Percentiles rank a stretch among this genome's conserved stretches.
Evolutionary conservation across 2,113 vertebrate genomes (phyloP).

Genomic region (Apeltes quadracus): DNA sequence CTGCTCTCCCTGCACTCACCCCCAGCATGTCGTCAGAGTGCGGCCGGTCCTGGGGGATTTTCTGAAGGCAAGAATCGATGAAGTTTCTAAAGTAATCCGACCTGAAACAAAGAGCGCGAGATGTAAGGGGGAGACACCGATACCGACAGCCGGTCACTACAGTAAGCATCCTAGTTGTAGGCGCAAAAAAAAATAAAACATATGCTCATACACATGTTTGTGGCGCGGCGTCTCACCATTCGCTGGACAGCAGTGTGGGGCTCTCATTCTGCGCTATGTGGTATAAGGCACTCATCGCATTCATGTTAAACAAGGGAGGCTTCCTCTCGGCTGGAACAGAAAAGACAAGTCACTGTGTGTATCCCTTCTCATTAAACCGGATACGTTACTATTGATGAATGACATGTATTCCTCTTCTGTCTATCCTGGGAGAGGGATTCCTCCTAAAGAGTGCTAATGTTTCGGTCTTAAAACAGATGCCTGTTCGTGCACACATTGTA

Average conservation of each 20-base stretch:
- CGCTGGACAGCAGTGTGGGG: constrained; percentile 88
- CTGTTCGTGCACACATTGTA: too few species aligned
- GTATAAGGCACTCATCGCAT: constrained; percentile 97
- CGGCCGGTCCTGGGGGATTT: constrained; percentile 90
- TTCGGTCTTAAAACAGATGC: too few species aligned
- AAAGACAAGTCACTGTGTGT: background rate
- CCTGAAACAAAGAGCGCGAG: constrained; percentile 70
- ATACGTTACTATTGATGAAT: background rate
- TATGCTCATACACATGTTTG: background rate
- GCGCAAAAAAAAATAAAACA: background rate
- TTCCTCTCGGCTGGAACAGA: constrained; percentile 88
- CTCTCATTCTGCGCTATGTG: constrained; percentile 96
- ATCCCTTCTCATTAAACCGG: background rate
- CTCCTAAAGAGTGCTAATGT: too few species aligned
- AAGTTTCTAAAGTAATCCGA: constrained; percentile 93
- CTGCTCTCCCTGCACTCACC: constrained; percentile 71
- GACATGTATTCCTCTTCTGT: too few species aligned
- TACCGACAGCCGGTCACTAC: background rate
- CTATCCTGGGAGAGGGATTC: too few species aligned
- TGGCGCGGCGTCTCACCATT: constrained; percentile 82
- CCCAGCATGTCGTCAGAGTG: constrained; percentile 90
- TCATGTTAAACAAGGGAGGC: constrained; percentile 94
- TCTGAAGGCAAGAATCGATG: constrained; percentile 93
- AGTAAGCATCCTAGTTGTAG: background rate
- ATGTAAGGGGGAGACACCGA: background rate